Conservation (phyloP, 1,140 invertebrate genomes). For the Callitettix versicolor region DNA sequence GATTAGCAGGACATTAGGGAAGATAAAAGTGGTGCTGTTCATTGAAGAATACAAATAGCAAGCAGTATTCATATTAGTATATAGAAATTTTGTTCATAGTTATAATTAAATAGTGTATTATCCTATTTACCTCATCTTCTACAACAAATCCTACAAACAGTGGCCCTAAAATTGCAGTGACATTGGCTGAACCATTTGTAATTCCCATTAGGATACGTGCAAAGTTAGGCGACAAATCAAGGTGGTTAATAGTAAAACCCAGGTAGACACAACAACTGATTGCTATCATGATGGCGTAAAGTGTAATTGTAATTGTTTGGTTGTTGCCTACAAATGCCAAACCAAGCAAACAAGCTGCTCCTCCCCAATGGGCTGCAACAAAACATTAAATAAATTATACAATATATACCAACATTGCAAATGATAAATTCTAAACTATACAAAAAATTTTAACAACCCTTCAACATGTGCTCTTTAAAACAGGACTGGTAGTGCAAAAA, state of each 20-base stretch:
- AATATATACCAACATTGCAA: no score
- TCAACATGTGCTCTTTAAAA: no score
- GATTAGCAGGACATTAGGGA: no score
- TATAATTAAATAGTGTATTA: no score
- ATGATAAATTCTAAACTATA: no score
- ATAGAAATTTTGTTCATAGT: no score
- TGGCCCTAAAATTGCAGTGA: constrained; percentile 56
- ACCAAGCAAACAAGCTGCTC: constrained; percentile 33
- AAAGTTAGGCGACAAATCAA: constrained; percentile 66
- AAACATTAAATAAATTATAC: neutral
- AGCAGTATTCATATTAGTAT: no score
- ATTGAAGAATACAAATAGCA: no score
- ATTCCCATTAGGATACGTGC: constrained; percentile 61
- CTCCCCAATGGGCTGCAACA: constrained; percentile 31
- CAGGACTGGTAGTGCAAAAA: no score
- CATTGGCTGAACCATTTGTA: constrained; percentile 52
- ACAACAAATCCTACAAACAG: constrained; percentile 49
- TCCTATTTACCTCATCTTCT: constrained; percentile 47
- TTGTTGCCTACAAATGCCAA: constrained; percentile 27
- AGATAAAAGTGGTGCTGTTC: no score
- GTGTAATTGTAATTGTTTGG: constrained; percentile 29
- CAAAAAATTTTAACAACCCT: no score
- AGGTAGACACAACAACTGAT: constrained; percentile 45
- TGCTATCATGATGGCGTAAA: constrained; percentile 44
- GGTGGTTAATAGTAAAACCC: constrained; percentile 49